Percentiles rank a stretch among this genome's conserved stretches.
Conservation (phyloP, 2,888 invertebrate genomes). For the Corbicula japonica region DNA sequence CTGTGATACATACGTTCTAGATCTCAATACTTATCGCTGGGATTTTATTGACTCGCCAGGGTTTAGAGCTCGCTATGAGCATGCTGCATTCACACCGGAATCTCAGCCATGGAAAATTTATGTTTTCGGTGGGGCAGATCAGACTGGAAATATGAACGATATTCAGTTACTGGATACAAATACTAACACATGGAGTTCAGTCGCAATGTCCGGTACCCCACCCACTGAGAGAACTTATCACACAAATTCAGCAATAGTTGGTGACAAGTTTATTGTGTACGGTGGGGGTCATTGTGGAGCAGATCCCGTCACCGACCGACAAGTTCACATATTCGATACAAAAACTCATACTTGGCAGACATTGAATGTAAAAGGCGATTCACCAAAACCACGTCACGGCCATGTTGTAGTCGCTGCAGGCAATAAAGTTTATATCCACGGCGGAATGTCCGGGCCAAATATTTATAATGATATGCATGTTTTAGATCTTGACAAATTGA, state of each 20-base stretch:
- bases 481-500: slow-evolving; percentile 81
- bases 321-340: slow-evolving; percentile 83
- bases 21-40: slow-evolving; percentile 84
- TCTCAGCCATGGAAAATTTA: slow-evolving; percentile 80
- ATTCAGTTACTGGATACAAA: slow-evolving; percentile 82
- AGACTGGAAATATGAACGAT: slow-evolving; percentile 84
- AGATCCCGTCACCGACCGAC: slow-evolving; percentile 84
- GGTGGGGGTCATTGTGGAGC: slow-evolving; percentile 84
- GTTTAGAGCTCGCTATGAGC: slow-evolving; percentile 85
- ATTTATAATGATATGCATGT: slow-evolving; percentile 86
- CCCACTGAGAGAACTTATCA: slow-evolving; percentile 85
- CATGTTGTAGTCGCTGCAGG: slow-evolving; percentile 83
- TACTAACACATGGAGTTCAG: slow-evolving; percentile 78
- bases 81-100: slow-evolving; percentile 81
- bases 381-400: slow-evolving; percentile 85
- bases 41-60: slow-evolving; percentile 80
- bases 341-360: slow-evolving; percentile 79
- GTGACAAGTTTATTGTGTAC: slow-evolving; percentile 83
- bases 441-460: slow-evolving; percentile 84
- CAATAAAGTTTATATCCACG: slow-evolving; percentile 83
- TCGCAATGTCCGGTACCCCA: slow-evolving; percentile 71
- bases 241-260: slow-evolving; percentile 76
- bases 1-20: slow-evolving; percentile 83
- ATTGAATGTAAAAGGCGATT: slow-evolving; percentile 78
- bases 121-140: slow-evolving; percentile 85